A percentile compares a stretch with the other conserved stretches of the same genome.
Evolutionary conservation across 2,888 invertebrate species (phyloP).

Genomic region (Flabesymbios commensalis): DNA sequence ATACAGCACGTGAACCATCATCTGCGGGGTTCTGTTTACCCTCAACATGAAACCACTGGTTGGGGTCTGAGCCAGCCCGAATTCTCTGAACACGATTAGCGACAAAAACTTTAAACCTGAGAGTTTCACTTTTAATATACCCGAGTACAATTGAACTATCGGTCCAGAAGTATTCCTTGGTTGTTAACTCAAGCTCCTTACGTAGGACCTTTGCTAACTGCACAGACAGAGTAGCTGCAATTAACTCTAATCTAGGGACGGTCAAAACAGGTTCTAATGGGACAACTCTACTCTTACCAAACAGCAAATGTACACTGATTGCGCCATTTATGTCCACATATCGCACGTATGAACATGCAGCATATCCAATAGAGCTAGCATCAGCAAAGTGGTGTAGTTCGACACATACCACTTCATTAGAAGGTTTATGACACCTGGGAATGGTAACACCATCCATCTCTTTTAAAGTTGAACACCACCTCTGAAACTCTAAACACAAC

Average conservation of each 20-base stretch:
- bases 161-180: conserved; percentile 26
- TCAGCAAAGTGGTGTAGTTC: conserved; percentile 13
- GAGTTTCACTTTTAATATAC: conserved; percentile 34
- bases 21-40: conserved; percentile 37
- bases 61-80: conserved; percentile 16
- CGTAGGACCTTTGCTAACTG: neutral
- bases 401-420: neutral
- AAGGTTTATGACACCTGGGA: conserved; percentile 10
- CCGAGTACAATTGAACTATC: conserved; percentile 34
- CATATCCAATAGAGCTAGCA: conserved; percentile 11
- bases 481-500: too few relatives aligned
- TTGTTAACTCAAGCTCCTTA: neutral
- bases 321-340: neutral
- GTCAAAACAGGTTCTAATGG: conserved; percentile 33
- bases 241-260: conserved; percentile 32
- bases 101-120: conserved; percentile 37
- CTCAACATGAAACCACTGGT: conserved; percentile 35
- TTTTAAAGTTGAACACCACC: conserved; percentile 1
- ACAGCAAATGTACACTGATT: neutral
- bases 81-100: conserved; percentile 38
- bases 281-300: conserved; percentile 29
- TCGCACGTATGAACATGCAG: conserved; percentile 1
- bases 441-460: neutral
- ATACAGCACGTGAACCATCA: too few relatives aligned
- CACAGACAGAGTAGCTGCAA: conserved; percentile 24